A percentile compares a stretch with the other conserved stretches of the same genome.
These are phyloP conservation scores for Syndactyla subalaris DNA, from an alignment of 2,797 vertebrate species.

Conservation along the genomic window DNA sequence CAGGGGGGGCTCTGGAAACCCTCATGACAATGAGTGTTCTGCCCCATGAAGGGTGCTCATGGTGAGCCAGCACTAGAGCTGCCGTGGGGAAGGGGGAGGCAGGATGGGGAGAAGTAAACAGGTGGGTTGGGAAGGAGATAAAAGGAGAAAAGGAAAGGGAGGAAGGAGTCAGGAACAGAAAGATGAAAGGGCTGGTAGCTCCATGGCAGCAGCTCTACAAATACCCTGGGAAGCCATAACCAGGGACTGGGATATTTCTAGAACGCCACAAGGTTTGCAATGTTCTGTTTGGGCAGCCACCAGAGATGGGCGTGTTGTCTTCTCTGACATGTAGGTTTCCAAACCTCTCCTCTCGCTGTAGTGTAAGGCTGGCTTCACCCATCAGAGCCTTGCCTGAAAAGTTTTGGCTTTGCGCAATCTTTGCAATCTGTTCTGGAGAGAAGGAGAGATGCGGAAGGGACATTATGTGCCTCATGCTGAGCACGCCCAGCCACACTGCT, in stretches of 20 bases:
- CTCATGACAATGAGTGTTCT: fast-evolving
- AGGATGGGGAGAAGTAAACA: not conserved
- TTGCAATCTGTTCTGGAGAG: not conserved
- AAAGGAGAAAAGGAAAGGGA: not conserved
- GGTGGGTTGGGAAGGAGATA: not conserved
- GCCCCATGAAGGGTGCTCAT: not conserved
- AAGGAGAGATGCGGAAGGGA: not conserved
- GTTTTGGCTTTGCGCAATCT: not conserved
- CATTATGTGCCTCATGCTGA: not conserved
- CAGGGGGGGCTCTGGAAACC: fast-evolving
- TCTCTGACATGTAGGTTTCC: not conserved
- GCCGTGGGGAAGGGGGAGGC: fast-evolving
- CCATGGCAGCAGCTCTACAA: not conserved
- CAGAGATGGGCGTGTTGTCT: fast-evolving
- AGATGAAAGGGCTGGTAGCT: not conserved
- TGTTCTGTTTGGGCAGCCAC: not conserved
- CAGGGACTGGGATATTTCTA: not conserved
- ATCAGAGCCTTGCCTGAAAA: not conserved
- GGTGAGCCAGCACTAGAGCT: not conserved
- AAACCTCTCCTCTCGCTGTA: not conserved
- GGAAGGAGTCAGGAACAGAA: not conserved
- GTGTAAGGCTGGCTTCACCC: not conserved
- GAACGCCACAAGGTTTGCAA: not conserved
- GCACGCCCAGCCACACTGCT: conserved; percentile 14
- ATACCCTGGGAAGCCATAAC: not conserved